Percentiles rank a stretch among this genome's conserved stretches.
These are phyloP conservation scores for Ceratoteleas bidentatus DNA, from an alignment of 1,140 invertebrate genomes.

Conservation along the genomic window DNA sequence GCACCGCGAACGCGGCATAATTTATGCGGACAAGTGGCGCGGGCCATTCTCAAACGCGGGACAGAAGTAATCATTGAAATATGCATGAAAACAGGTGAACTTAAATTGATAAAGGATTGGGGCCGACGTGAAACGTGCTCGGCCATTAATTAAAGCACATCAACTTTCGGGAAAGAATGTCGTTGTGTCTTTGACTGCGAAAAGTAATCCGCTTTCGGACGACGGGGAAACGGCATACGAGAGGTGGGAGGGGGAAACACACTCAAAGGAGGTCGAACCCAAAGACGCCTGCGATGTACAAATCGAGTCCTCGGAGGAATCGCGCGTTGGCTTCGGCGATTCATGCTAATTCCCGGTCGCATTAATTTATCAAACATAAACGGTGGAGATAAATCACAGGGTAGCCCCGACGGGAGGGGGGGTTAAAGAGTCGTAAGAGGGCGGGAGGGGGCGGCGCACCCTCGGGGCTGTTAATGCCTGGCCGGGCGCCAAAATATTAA, in stretches of 20 bases:
- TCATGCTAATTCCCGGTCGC: constrained; percentile 24
- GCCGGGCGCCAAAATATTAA: constrained; percentile 62
- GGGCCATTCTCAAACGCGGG: constrained; percentile 17
- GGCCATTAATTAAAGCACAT: constrained; percentile 62
- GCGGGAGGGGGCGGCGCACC: constrained; percentile 14
- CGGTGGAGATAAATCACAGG: constrained; percentile 42
- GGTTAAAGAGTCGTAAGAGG: constrained; percentile 59
- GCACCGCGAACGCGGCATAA: constrained; percentile 10
- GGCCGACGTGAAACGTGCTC: constrained; percentile 24
- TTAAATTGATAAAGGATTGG: constrained; percentile 37
- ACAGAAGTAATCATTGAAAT: constrained; percentile 34
- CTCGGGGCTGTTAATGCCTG: constrained; percentile 67
- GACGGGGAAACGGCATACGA: neutral
- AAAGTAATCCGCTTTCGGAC: constrained; percentile 60
- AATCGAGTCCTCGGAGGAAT: constrained; percentile 43
- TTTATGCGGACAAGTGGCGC: constrained; percentile 24
- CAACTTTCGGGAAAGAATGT: constrained; percentile 58
- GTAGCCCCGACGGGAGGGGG: constrained; percentile 2
- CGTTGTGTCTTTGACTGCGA: constrained; percentile 60
- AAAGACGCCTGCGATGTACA: constrained; percentile 24
- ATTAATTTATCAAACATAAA: constrained; percentile 64
- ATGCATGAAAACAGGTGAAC: constrained; percentile 45
- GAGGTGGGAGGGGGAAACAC: neutral
- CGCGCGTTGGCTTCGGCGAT: constrained; percentile 31
- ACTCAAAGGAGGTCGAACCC: neutral